Conservation (phyloP, 2,888 invertebrate species). For the Troides oblongomaculatus region DNA sequence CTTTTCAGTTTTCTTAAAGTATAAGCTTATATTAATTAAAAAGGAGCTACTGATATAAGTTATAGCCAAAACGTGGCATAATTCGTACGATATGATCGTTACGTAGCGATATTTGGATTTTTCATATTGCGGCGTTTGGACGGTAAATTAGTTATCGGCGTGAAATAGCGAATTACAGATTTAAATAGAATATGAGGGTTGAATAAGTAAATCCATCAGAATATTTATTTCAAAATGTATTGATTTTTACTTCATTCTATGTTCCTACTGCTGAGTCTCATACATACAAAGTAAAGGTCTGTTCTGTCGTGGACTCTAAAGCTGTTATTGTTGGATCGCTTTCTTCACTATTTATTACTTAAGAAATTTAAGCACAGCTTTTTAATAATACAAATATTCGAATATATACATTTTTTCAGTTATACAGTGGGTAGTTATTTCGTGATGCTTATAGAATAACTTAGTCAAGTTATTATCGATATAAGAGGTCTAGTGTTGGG, state of each 20-base stretch:
- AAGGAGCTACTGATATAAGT: not conserved
- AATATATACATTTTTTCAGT: too few species aligned
- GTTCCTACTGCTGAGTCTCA: too few species aligned
- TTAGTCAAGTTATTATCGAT: constrained; percentile 49
- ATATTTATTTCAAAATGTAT: constrained; percentile 17
- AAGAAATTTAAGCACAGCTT: too few species aligned
- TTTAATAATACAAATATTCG: too few species aligned
- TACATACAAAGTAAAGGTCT: too few species aligned
- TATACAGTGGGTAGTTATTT: too few species aligned
- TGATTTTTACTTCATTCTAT: constrained; percentile 8
- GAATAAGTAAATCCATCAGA: constrained; percentile 14
- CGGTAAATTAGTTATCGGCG: constrained; percentile 14
- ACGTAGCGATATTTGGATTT: not conserved
- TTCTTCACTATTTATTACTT: too few species aligned
- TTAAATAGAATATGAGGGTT: constrained; percentile 10
- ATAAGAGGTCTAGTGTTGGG: constrained; percentile 34
- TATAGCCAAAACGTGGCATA: not conserved
- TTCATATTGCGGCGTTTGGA: not conserved
- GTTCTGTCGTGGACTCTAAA: too few species aligned
- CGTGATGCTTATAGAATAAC: constrained; percentile 35
- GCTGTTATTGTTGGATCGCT: too few species aligned
- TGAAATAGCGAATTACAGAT: constrained; percentile 8
- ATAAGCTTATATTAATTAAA: not conserved
- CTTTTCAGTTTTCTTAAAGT: not conserved
- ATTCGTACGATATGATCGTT: not conserved